A percentile compares a stretch with the other conserved stretches of the same genome.
Conservation (phyloP, 2,888 invertebrate species). For the Yponomeuta plumbellus region DNA sequence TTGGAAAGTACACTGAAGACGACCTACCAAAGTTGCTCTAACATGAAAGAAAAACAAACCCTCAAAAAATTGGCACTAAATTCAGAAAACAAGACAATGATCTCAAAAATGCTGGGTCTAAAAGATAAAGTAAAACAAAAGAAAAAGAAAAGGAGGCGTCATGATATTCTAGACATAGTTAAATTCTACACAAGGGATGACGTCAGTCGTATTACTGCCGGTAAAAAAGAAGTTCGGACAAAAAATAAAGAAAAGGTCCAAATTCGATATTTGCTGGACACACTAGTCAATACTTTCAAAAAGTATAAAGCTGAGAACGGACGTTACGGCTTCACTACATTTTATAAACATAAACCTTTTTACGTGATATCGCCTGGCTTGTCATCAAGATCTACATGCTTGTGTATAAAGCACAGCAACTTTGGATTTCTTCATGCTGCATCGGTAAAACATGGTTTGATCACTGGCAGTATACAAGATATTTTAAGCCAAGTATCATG, state of each 20-base stretch:
- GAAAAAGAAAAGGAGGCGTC: not conserved
- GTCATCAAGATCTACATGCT: constrained; percentile 21
- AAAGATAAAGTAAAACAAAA: constrained; percentile 2
- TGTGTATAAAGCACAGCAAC: constrained; percentile 23
- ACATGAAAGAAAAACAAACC: not conserved
- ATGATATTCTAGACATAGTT: not conserved
- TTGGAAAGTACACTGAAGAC: not conserved
- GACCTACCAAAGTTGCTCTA: not conserved
- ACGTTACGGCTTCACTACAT: constrained; percentile 18
- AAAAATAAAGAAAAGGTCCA: not conserved
- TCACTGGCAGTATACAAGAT: too few relatives aligned
- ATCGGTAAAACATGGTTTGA: too few relatives aligned
- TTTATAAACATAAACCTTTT: constrained; percentile 25
- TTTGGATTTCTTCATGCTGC: constrained; percentile 12
- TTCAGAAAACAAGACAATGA: not conserved
- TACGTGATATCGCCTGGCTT: constrained; percentile 21
- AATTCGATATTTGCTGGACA: not conserved
- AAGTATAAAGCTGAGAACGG: not conserved
- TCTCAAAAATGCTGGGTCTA: not conserved
- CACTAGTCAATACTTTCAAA: not conserved
- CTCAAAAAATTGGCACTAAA: not conserved
- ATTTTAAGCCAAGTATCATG: too few relatives aligned
- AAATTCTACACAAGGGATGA: constrained; percentile 1
- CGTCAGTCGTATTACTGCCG: not conserved
- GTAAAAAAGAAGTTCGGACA: not conserved